Evolutionary conservation across 1,140 invertebrate genomes (phyloP), one percentile per base, ranked within the genome.

Genomic region (Lordiphosa stackelbergi): DNA sequence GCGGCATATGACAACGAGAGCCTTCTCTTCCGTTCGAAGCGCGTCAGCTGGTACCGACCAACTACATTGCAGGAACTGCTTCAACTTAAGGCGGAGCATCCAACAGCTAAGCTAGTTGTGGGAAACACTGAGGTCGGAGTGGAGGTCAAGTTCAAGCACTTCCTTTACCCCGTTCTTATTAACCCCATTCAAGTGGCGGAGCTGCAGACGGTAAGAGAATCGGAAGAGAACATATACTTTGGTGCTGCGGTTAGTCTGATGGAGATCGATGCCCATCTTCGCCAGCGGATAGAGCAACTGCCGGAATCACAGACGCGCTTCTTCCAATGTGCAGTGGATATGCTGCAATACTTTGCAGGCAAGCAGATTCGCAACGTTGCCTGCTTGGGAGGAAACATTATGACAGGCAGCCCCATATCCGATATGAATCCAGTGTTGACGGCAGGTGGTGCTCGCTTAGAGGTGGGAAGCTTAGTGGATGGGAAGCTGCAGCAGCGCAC

Each of bases 321-420:
- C 48, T 95, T 95, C 75, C 81, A 89, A 55, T 91, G 93, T 24
- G 91, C 96, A 38, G 89, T 93, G 16, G 92, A 95, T 53, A 98
- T 98, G 93, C 89, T 98, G 2, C 92, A 95, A 78, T 97, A 94
- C 92, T 98, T 98, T 90, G 97, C 96, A 60, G 96, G 97, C 19
- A 95, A 93, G 86, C 97, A 98, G 90, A 96, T 98, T 49, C 90
- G 96, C 65, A 98, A 91, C 84, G 91, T 92, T 3, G 91, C 91
- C 88, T 92, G 94, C 28, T 87, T 98, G 12, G 96, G 94, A 40
- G 96, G 97, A 24, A 98, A 98, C 88, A 96, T 98, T 45, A 94
- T 97, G 89, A 98, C 96, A 0, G 95, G 96, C n/a, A 97, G 96
- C 88, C 97, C 97, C n/a, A n/a, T n/a, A n/a, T n/a, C n/a, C n/a